Conservation (phyloP, 2,888 invertebrate genomes). For the Alcis repandata region DNA sequence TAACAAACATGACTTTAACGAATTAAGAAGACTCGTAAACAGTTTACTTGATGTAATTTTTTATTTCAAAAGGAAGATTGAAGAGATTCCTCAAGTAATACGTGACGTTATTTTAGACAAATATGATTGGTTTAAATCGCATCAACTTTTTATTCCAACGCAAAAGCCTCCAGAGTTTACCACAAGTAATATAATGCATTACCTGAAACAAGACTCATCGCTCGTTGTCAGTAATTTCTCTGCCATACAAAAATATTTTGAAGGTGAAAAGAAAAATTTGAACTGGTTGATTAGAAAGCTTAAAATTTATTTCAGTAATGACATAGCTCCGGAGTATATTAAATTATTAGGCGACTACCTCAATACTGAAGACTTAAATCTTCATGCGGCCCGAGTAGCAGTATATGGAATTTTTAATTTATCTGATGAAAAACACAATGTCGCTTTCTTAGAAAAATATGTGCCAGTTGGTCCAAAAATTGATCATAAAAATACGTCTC, state of each 20-base stretch:
- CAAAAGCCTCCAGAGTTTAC: background rate
- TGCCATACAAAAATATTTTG: conserved; percentile 27
- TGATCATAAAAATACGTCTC: conserved; percentile 51
- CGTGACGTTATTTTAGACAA: too few species aligned
- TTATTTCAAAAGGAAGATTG: too few species aligned
- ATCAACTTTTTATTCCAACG: too few species aligned
- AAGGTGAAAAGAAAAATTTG: conserved; percentile 3
- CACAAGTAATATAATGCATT: conserved; percentile 20
- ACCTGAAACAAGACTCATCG: conserved; percentile 31
- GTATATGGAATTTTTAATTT: conserved; percentile 61
- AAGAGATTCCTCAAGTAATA: too few species aligned
- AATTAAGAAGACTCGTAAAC: too few species aligned
- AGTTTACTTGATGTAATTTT: background rate
- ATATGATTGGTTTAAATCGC: too few species aligned
- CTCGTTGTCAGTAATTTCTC: conserved; percentile 35
- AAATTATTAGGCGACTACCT: conserved; percentile 36
- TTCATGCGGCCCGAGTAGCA: conserved; percentile 39
- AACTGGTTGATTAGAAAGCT: conserved; percentile 34
- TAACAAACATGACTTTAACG: too few species aligned
- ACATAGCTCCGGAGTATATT: conserved; percentile 31
- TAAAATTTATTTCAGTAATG: conserved; percentile 33
- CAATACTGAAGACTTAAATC: conserved; percentile 14
- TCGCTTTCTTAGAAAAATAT: conserved; percentile 58
- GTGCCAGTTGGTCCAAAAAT: conserved; percentile 59
- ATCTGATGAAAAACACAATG: conserved; percentile 52